phyloP scores from a whole-genome alignment of 2,888 invertebrate genomes.

The Epinotia bilunana region DNA sequence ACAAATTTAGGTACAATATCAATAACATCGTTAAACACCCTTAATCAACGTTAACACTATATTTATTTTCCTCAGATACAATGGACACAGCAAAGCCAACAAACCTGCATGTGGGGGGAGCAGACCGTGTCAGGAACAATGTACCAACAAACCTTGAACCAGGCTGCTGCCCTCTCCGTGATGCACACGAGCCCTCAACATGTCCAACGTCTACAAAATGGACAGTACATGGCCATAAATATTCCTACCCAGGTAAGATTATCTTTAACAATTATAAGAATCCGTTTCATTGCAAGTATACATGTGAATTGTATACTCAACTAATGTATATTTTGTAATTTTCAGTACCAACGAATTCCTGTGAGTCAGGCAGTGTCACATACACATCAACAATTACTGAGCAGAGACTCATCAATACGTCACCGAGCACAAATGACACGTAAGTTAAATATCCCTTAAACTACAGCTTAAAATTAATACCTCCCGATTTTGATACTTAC shows the following conservation, averaged over 20 bases:
- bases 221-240: constrained; percentile 1
- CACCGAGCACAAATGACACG: constrained; percentile 52
- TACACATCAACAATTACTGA: neutral
- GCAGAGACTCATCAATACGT: constrained; percentile 38
- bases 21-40: neutral
- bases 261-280: neutral
- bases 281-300: neutral
- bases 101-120: constrained; percentile 5
- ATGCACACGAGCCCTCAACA: constrained; percentile 2
- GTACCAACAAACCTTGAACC: constrained; percentile 17
- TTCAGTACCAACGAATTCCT: constrained; percentile 16
- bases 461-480: too few relatives aligned
- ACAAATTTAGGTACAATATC: neutral
- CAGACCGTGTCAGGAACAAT: neutral
- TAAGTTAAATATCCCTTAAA: constrained; percentile 47
- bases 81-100: constrained; percentile 14
- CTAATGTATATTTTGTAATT: constrained; percentile 1
- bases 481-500: neutral
- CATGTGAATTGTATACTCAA: neutral
- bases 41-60: neutral
- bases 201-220: constrained; percentile 11
- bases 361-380: neutral
- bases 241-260: constrained; percentile 4
- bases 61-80: constrained; percentile 11
- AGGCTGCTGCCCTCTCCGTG: neutral